Evolutionary conservation across 2,888 invertebrate species (phyloP), one percentile per base, ranked within the genome.

Genomic region (Philaethria dido): DNA sequence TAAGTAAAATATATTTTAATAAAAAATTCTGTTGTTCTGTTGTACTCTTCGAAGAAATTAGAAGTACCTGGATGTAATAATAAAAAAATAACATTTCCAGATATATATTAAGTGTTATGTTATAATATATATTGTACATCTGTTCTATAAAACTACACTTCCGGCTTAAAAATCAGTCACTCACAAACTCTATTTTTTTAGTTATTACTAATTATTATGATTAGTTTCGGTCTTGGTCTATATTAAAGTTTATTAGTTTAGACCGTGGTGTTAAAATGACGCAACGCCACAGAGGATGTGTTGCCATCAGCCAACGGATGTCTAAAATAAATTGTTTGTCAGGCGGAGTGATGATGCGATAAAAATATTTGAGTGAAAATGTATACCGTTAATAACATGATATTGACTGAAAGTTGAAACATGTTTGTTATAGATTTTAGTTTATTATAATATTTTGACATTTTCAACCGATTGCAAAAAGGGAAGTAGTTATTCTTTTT

Each of bases 291-390:
- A 39, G 36, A 48, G 39, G 64, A 57, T 25, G 48, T 57, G 52
- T 54, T 54, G 60, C 64, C 64, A 64, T 39, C 68, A 18, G 18
- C 33, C 20, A 29, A 22, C 54, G 64, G 29, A 64, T 29, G 55
- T 62, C 48, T 47, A 57, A 68, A 68, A 68, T 68, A 64, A 68
- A 62, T 61, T 61, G 44, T 68, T 65, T 65, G 64, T 62, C 44
- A 57, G 42, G 50, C 50, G 50, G 22, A 64, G 61, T 61, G 48
- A 61, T 42, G 57, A 64, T 25, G 55, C 50, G 44, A 48, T 64
- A 50, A 61, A 64, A 60, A 55, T 48, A 48, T 48, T 5, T 29
- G n/a, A 54, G 3, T 8, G 22, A 57, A 47, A 57, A 57, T 48
- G 3, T 55, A 22, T 22, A 47, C 16, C 20, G 36, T 18, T 47